Percentiles rank a stretch among this genome's conserved stretches.
Evolutionary conservation across 2,797 vertebrate genomes (phyloP).

Genomic region (Enteromius unitaeniatus): DNA sequence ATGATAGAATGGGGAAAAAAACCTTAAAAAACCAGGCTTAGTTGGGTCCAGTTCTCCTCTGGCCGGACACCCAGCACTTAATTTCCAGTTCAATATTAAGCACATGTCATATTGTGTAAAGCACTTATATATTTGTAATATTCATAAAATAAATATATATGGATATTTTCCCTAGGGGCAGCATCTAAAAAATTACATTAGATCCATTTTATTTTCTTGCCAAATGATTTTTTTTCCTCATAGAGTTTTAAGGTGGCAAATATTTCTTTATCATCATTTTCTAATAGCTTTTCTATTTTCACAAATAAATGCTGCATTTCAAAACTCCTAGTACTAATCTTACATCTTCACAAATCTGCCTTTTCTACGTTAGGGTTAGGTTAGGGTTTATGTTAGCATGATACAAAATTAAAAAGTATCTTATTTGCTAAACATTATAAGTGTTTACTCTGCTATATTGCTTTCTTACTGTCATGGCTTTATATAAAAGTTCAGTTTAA

Average conservation of each 20-base stretch:
- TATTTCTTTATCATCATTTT: background rate
- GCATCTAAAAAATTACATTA: background rate
- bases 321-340: background rate
- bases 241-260: background rate
- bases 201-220: background rate
- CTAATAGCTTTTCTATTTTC: background rate
- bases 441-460: background rate
- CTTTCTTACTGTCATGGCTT: background rate
- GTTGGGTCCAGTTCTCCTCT: too few species aligned
- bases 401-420: background rate
- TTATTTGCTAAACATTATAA: too few species aligned
- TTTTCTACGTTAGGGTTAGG: background rate
- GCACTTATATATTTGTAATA: too few species aligned
- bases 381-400: background rate
- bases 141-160: too few species aligned
- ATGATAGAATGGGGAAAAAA: too few species aligned
- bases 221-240: background rate
- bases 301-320: background rate
- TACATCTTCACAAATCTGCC: background rate
- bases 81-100: too few species aligned
- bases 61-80: too few species aligned
- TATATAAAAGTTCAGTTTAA: background rate
- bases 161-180: background rate
- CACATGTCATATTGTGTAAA: too few species aligned
- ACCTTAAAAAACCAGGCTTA: too few species aligned